Percentiles rank a stretch among this genome's conserved stretches.
These are phyloP conservation scores for Sander vitreus DNA, from an alignment of 2,113 vertebrate genomes.

Conservation along the genomic window DNA sequence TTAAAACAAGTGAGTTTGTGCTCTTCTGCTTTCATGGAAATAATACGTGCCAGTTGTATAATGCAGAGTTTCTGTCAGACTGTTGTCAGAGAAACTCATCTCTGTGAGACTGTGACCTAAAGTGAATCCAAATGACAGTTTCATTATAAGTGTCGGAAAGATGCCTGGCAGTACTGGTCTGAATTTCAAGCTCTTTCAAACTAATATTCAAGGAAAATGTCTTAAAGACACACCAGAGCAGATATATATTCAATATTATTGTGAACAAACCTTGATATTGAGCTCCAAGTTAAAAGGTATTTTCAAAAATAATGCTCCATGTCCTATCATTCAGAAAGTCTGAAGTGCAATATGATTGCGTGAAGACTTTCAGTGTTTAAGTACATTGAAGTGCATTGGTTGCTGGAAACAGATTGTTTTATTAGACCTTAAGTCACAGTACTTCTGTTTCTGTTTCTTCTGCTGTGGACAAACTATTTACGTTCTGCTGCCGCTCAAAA, in stretches of 20 bases:
- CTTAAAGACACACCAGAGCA: background rate
- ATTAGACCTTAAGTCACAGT: too few relatives aligned
- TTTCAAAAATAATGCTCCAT: background rate
- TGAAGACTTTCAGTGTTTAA: background rate
- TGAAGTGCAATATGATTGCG: background rate
- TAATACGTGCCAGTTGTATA: background rate
- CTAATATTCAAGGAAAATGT: background rate
- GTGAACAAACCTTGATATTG: background rate
- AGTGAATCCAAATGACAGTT: background rate
- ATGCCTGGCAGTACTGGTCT: background rate
- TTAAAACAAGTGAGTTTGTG: background rate
- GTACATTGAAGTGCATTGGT: background rate
- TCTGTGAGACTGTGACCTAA: slow-evolving; percentile 1
- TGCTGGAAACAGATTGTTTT: too few relatives aligned
- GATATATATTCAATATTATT: background rate
- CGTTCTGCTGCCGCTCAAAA: too few relatives aligned
- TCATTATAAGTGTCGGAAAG: slow-evolving; percentile 3
- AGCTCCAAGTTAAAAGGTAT: background rate
- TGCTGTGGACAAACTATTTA: too few relatives aligned
- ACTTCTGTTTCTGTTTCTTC: too few relatives aligned
- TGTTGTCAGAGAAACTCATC: background rate
- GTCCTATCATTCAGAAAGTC: background rate
- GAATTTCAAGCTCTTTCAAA: slow-evolving; percentile 24
- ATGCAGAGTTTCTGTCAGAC: background rate
- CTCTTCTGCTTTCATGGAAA: slow-evolving; percentile 3